Conservation (phyloP, 2,113 vertebrate genomes). For the Neolamprologus devosi region DNA sequence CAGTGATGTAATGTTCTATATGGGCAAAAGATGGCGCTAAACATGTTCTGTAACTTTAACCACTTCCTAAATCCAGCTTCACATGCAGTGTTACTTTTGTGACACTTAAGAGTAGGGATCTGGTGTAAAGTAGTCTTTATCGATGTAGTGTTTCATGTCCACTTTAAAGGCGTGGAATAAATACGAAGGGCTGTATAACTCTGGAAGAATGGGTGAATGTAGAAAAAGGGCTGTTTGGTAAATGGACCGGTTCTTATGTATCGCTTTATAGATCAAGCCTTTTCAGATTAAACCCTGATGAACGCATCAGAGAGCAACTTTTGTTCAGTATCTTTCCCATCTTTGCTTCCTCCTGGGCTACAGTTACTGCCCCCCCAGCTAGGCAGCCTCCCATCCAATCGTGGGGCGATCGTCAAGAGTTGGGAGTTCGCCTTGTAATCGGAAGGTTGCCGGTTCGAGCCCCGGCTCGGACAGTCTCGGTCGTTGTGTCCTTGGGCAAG, state of each 20-base stretch:
- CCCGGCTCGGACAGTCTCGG: too few species aligned
- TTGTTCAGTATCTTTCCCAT: background rate
- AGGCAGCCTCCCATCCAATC: background rate
- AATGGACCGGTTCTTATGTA: background rate
- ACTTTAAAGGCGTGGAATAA: background rate
- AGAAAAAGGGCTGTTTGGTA: rapidly evolving
- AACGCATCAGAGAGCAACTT: background rate
- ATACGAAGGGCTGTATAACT: background rate
- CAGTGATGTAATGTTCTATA: background rate
- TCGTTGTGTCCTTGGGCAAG: too few species aligned
- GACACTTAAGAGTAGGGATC: rapidly evolving
- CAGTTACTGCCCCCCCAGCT: background rate
- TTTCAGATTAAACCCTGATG: background rate
- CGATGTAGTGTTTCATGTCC: background rate
- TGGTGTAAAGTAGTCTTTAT: background rate
- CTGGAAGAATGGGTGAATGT: background rate
- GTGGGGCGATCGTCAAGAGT: too few species aligned
- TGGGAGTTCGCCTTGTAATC: too few species aligned
- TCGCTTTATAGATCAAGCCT: background rate
- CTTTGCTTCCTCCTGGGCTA: background rate
- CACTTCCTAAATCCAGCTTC: background rate
- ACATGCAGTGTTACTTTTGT: background rate
- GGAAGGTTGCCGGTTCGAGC: too few species aligned
- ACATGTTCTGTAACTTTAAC: background rate
- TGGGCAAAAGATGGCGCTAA: rapidly evolving